Evolutionary conservation across 2,113 vertebrate species (phyloP).

Genomic region (Carassius carassius): DNA sequence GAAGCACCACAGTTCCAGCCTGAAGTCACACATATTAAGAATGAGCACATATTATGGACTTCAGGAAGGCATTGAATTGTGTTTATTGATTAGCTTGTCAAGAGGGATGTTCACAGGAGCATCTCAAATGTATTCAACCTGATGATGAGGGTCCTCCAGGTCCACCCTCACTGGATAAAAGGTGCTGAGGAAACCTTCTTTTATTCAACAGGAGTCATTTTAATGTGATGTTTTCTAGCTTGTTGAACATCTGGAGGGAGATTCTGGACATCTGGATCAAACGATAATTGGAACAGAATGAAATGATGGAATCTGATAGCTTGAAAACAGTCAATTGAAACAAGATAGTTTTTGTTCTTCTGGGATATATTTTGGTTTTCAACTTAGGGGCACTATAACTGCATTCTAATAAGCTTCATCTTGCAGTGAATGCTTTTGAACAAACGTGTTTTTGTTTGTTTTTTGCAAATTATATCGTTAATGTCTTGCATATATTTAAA

Average conservation of each 20-base stretch:
- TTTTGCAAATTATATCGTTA: too few species aligned
- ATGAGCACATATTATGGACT: not conserved
- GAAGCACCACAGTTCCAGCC: not conserved
- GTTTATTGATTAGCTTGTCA: constrained; percentile 4
- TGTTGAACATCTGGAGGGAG: not conserved
- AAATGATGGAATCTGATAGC: not conserved
- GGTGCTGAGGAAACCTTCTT: not conserved
- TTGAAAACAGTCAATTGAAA: not conserved
- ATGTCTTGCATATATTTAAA: too few species aligned
- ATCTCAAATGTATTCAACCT: not conserved
- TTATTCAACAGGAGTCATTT: not conserved
- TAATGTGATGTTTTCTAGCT: not conserved
- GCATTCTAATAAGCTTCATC: too few species aligned
- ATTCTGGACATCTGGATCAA: not conserved
- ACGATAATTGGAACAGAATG: constrained; percentile 16
- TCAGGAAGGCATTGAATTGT: not conserved
- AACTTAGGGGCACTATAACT: too few species aligned
- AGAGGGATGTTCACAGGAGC: not conserved
- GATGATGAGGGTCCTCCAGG: not conserved
- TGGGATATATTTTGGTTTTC: too few species aligned
- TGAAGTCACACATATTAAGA: too few species aligned
- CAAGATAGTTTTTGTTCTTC: not conserved
- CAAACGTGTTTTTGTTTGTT: too few species aligned
- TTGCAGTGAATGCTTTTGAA: too few species aligned
- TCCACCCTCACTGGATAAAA: not conserved